Evolutionary conservation across 2,113 vertebrate genomes (phyloP).

Genomic region (Hiodon tergisus): DNA sequence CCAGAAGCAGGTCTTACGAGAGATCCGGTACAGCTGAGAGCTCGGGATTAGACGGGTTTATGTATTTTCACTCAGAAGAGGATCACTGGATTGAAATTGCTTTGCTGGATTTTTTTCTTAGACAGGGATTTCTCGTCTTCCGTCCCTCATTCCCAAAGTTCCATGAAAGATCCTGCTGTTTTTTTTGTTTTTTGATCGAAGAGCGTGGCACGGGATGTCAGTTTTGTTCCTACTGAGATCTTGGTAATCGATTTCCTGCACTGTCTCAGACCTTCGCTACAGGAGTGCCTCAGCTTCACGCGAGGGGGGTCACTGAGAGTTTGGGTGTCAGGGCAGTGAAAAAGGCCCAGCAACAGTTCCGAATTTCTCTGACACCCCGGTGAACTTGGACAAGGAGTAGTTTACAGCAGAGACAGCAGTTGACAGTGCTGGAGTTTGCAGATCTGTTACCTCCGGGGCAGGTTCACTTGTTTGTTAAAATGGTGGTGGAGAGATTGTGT

Average conservation of each 20-base stretch:
- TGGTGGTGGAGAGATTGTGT: background rate
- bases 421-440: slow-evolving; percentile 40
- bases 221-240: background rate
- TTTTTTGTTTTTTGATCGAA: slow-evolving; percentile 24
- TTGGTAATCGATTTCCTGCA: no score
- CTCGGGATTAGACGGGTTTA: slow-evolving; percentile 73
- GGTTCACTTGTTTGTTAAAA: slow-evolving; percentile 1
- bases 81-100: slow-evolving; percentile 62
- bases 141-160: slow-evolving; percentile 43
- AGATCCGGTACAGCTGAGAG: slow-evolving; percentile 49
- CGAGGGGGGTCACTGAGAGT: no score
- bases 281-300: no score
- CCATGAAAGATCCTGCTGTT: slow-evolving; percentile 41
- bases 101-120: slow-evolving; percentile 60
- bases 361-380: slow-evolving; percentile 33
- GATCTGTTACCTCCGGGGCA: background rate
- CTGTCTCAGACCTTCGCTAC: no score
- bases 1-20: slow-evolving; percentile 50
- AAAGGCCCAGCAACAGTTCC: slow-evolving; percentile 39
- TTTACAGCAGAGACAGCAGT: slow-evolving; percentile 53
- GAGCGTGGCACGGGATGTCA: background rate
- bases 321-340: slow-evolving; percentile 25
- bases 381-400: slow-evolving; percentile 49
- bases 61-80: slow-evolving; percentile 65
- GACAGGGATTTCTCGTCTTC: slow-evolving; percentile 43